phyloP scores from a whole-genome alignment of 2,888 invertebrate species.

The Agelastica alni region DNA sequence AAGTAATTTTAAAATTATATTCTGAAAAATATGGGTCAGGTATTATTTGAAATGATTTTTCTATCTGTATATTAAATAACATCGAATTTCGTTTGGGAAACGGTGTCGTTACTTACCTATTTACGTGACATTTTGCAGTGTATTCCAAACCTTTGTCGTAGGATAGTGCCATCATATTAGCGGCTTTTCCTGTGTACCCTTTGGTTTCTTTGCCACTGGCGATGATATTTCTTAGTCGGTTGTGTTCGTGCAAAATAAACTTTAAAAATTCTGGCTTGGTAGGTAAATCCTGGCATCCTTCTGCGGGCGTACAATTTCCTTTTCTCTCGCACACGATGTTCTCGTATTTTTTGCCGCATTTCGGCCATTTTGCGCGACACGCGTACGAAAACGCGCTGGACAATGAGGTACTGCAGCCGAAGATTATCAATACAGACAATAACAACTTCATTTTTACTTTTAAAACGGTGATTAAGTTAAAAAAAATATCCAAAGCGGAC shows the following conservation, averaged over 20 bases:
- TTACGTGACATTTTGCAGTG: slow-evolving; percentile 35
- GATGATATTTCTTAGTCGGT: slow-evolving; percentile 22
- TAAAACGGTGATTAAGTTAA: too few relatives aligned
- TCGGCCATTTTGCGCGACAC: slow-evolving; percentile 21
- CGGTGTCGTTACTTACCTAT: too few relatives aligned
- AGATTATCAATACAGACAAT: not conserved
- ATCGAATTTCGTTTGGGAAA: too few relatives aligned
- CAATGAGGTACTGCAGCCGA: not conserved
- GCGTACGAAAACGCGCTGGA: not conserved
- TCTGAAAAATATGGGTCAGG: too few relatives aligned
- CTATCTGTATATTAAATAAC: too few relatives aligned
- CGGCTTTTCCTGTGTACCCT: slow-evolving; percentile 20
- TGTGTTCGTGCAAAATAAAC: slow-evolving; percentile 27
- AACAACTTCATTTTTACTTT: not conserved
- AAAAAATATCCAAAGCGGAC: too few relatives aligned
- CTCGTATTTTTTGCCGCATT: not conserved
- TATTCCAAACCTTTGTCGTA: slow-evolving; percentile 37
- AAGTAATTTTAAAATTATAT: too few relatives aligned
- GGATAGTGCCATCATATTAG: slow-evolving; percentile 28
- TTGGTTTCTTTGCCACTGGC: slow-evolving; percentile 28
- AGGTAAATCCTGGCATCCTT: slow-evolving; percentile 16
- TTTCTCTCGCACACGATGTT: slow-evolving; percentile 22
- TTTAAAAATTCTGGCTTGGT: slow-evolving; percentile 15
- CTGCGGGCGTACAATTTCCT: slow-evolving; percentile 3
- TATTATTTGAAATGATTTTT: too few relatives aligned